These are phyloP conservation scores for Nomada lathburiana DNA, from an alignment of 2,888 invertebrate genomes.

Conservation along the genomic window DNA sequence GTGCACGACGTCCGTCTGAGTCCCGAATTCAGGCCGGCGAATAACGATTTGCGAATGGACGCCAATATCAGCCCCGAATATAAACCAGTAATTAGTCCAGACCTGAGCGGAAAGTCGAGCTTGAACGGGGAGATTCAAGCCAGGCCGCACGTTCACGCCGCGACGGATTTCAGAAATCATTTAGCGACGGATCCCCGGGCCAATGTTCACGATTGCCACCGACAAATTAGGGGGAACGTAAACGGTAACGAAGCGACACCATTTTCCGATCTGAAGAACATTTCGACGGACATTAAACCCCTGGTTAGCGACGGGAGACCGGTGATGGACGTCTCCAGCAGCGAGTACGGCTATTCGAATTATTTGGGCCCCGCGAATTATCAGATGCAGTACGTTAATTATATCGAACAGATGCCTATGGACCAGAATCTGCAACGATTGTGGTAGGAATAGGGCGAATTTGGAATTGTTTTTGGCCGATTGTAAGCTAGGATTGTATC, in stretches of 20 bases:
- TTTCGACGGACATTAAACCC: conserved; percentile 62
- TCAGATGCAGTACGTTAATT: conserved; percentile 81
- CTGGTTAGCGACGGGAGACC: conserved; percentile 72
- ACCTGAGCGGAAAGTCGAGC: conserved; percentile 66
- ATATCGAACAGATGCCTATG: conserved; percentile 78
- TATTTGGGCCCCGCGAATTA: conserved; percentile 78
- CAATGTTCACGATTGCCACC: conserved; percentile 62
- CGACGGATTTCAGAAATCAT: conserved; percentile 73
- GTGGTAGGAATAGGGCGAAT: conserved; percentile 70
- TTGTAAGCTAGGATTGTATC: not conserved
- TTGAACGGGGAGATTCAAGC: conserved; percentile 69
- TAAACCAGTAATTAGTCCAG: conserved; percentile 68
- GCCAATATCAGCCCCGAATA: conserved; percentile 72
- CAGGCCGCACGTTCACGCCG: conserved; percentile 59
- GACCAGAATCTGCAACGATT: conserved; percentile 81
- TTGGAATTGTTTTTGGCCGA: not conserved
- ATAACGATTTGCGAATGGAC: conserved; percentile 72
- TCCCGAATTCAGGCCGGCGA: conserved; percentile 74
- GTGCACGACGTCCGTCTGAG: conserved; percentile 74
- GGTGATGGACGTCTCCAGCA: conserved; percentile 70
- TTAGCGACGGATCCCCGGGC: conserved; percentile 68
- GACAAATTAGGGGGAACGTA: conserved; percentile 66
- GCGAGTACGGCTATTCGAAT: conserved; percentile 77
- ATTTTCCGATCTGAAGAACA: conserved; percentile 69
- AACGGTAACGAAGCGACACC: conserved; percentile 64